Percentiles rank a stretch among this genome's conserved stretches.
phyloP scores from a whole-genome alignment of 2,888 invertebrate species.

The Caenorhabditis zanzibari region DNA sequence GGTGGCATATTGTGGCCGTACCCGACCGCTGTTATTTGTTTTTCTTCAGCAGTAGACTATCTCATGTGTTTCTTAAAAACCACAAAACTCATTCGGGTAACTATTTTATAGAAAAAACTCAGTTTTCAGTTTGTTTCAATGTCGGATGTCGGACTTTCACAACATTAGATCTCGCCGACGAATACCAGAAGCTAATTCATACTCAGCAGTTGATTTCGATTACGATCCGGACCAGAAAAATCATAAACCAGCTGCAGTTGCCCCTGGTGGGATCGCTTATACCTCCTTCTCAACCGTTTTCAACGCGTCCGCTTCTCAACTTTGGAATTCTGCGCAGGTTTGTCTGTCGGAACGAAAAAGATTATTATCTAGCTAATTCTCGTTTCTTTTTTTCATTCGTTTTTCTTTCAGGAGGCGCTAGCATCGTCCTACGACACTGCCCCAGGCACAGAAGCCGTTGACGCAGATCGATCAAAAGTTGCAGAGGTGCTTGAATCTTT shows the following conservation, averaged over 20 bases:
- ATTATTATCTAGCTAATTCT: constrained; percentile 44
- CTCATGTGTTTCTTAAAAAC: background rate
- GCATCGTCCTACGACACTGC: constrained; percentile 61
- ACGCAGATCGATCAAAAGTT: constrained; percentile 36
- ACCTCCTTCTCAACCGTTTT: constrained; percentile 77
- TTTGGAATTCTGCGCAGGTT: constrained; percentile 82
- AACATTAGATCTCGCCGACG: constrained; percentile 72
- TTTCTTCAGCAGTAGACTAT: constrained; percentile 8
- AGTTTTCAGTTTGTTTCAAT: constrained; percentile 53
- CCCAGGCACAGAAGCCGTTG: constrained; percentile 26
- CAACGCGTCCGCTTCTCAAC: constrained; percentile 77
- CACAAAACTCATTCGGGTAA: background rate
- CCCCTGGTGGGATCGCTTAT: constrained; percentile 54
- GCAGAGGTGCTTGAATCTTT: constrained; percentile 59
- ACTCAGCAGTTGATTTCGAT: constrained; percentile 63
- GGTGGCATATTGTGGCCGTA: constrained; percentile 14
- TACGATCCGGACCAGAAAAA: constrained; percentile 67
- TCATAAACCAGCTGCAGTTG: constrained; percentile 34
- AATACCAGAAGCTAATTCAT: constrained; percentile 47
- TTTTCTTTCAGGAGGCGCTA: constrained; percentile 73
- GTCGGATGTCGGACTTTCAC: constrained; percentile 77
- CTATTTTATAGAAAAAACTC: background rate
- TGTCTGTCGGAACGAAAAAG: constrained; percentile 46
- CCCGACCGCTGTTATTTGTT: constrained; percentile 39
- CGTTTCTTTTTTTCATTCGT: constrained; percentile 35